phyloP scores from a whole-genome alignment of 92 coral and sea anemone species.

The Bergia sp. region DNA sequence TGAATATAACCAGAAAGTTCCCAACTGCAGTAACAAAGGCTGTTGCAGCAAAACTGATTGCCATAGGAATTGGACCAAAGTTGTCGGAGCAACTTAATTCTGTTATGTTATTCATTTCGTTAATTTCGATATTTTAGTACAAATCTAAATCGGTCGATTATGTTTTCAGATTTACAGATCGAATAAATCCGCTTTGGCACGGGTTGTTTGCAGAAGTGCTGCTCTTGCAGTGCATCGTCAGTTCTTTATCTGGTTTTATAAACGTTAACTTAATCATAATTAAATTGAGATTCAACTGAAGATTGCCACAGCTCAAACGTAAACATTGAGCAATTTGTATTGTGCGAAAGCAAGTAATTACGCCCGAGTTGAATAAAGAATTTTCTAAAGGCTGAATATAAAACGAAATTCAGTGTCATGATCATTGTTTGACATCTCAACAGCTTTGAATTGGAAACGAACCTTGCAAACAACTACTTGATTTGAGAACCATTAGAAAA shows the following conservation, averaged over 20 bases:
- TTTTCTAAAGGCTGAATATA: neutral
- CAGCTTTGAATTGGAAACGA: neutral
- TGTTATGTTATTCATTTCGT: neutral
- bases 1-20: neutral
- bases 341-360: conserved; percentile 8
- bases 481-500: too few relatives aligned
- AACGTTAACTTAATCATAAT: neutral
- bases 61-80: neutral
- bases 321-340: neutral
- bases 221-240: neutral
- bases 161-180: neutral
- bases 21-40: conserved; percentile 3
- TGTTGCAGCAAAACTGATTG: neutral
- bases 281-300: neutral
- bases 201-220: neutral
- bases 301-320: conserved; percentile 4
- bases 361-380: conserved; percentile 8
- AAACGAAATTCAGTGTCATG: neutral
- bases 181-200: neutral
- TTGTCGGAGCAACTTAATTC: neutral
- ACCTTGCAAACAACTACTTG: neutral
- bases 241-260: conserved; percentile 1
- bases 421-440: conserved; percentile 1
- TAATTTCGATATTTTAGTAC: neutral
- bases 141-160: neutral